Evolutionary conservation across 30 jellyfish, hydroid and myxozoan genomes (phyloP).

Genomic region (Catostylus mosaicus): DNA sequence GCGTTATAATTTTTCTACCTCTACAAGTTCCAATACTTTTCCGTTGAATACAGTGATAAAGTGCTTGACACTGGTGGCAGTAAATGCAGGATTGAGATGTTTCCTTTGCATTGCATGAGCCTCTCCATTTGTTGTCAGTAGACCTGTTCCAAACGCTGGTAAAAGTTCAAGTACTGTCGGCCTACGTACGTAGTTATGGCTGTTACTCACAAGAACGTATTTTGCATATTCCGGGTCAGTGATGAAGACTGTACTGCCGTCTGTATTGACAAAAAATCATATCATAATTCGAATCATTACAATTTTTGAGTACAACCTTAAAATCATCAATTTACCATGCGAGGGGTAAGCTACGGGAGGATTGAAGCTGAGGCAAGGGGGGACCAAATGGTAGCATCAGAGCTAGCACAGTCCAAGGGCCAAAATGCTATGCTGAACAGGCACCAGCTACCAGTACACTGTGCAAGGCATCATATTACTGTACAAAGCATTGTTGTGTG

Average conservation of each 20-base stretch:
- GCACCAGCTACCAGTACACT: too few relatives aligned
- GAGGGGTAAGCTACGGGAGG: too few relatives aligned
- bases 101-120: constrained; percentile 44
- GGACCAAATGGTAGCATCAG: too few relatives aligned
- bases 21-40: constrained; percentile 26
- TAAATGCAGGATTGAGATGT: constrained; percentile 46
- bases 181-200: constrained; percentile 6
- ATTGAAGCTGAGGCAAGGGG: too few relatives aligned
- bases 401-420: too few relatives aligned
- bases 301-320: too few relatives aligned
- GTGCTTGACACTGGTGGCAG: constrained; percentile 35
- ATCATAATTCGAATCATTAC: too few relatives aligned
- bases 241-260: constrained; percentile 24
- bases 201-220: constrained; percentile 49
- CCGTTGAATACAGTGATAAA: constrained; percentile 36
- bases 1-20: constrained; percentile 5
- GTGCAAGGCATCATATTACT: too few relatives aligned
- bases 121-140: constrained; percentile 37
- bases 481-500: too few relatives aligned
- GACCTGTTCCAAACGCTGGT: constrained; percentile 60
- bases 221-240: constrained; percentile 61
- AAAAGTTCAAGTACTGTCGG: constrained; percentile 1
- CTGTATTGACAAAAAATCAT: constrained; percentile 4
- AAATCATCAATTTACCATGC: too few relatives aligned
- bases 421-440: too few relatives aligned